Conservation (phyloP, 2,113 vertebrate genomes). For the Hystrix brachyura region DNA sequence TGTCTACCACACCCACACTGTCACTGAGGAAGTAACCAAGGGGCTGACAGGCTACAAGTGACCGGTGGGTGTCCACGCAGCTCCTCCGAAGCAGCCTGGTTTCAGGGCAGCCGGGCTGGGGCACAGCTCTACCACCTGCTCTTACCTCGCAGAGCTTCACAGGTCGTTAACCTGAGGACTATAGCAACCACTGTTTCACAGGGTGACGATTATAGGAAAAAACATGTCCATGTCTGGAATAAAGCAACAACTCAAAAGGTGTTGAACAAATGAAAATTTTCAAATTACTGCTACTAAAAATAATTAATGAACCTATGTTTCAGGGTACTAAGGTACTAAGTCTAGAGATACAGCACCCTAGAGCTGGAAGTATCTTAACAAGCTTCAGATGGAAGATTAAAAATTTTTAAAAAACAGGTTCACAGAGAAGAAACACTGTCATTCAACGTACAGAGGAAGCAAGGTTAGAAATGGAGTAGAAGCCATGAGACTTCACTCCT, state of each 20-base stretch:
- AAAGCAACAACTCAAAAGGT: background rate
- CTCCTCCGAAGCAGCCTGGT: background rate
- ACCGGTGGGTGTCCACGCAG: too few relatives aligned
- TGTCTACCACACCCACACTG: background rate
- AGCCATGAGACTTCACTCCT: background rate
- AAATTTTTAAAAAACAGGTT: background rate
- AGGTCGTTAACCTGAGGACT: background rate
- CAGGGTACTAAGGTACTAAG: background rate
- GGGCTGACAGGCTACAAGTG: background rate
- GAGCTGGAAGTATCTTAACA: background rate
- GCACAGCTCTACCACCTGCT: too few relatives aligned
- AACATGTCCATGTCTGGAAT: background rate
- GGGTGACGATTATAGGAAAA: background rate
- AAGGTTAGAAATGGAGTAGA: background rate
- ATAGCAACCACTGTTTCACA: background rate
- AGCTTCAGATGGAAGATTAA: background rate
- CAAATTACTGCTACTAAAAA: background rate
- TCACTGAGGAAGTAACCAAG: background rate
- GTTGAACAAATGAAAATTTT: background rate
- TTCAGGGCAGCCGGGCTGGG: accelerated
- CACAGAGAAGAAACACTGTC: background rate
- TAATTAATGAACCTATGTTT: background rate
- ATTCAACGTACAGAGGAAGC: background rate
- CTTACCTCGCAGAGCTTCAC: background rate
- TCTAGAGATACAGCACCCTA: background rate